phyloP scores from a whole-genome alignment of 2,888 invertebrate genomes.

The Ormyrus pomaceus region DNA sequence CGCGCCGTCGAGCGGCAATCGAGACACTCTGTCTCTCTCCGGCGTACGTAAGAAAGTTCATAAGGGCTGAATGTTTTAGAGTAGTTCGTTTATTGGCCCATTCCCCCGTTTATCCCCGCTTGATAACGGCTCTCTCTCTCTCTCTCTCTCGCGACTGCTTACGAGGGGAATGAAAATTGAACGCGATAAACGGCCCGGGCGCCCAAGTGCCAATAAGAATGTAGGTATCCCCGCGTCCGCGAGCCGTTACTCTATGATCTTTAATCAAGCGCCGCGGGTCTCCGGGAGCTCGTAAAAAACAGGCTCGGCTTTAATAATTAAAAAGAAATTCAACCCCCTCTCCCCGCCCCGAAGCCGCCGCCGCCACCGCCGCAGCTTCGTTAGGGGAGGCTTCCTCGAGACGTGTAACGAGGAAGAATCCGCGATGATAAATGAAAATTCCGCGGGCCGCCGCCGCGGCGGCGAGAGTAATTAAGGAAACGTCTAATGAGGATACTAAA shows the following conservation, averaged over 20 bases:
- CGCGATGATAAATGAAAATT: conserved; percentile 42
- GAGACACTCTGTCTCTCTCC: not conserved
- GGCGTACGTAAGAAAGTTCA: conserved; percentile 2
- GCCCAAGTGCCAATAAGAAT: conserved; percentile 34
- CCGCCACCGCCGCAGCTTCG: not conserved
- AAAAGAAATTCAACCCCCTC: not conserved
- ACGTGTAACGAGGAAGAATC: conserved; percentile 38
- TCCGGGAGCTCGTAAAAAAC: conserved; percentile 14
- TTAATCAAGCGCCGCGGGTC: not conserved
- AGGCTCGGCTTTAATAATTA: not conserved
- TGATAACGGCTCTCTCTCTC: conserved; percentile 18
- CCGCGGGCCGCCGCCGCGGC: not conserved
- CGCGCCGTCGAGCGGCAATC: not conserved
- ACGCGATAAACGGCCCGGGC: not conserved
- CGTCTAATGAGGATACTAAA: conserved; percentile 42
- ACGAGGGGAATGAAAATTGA: conserved; percentile 10
- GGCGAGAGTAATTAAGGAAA: conserved; percentile 35
- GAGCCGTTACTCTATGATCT: conserved; percentile 16
- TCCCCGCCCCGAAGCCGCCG: not conserved
- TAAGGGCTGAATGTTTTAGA: conserved; percentile 19
- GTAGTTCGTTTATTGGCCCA: conserved; percentile 25
- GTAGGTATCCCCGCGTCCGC: not conserved
- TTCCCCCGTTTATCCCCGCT: conserved; percentile 4
- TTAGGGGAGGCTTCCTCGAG: conserved; percentile 1
- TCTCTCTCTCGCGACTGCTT: not conserved